These are phyloP conservation scores for Hypotaenidia philippensis DNA, from an alignment of 2,797 vertebrate genomes.

Conservation along the genomic window DNA sequence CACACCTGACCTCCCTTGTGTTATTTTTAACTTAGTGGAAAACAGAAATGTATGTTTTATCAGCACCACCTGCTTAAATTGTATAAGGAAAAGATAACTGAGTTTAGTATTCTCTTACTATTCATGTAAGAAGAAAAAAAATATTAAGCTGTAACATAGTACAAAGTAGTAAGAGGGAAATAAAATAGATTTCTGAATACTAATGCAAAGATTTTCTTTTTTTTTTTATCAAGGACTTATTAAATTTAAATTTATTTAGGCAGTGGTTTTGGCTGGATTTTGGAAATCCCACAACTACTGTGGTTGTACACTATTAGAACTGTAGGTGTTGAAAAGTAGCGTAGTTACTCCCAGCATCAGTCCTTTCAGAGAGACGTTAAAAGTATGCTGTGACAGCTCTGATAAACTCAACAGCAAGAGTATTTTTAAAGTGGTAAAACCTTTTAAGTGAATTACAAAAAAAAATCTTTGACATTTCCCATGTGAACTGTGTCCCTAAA, in stretches of 20 bases:
- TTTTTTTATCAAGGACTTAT: neutral
- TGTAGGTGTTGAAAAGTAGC: neutral
- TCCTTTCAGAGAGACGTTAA: neutral
- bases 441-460: neutral
- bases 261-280: neutral
- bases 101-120: neutral
- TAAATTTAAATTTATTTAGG: neutral
- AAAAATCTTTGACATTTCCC: neutral
- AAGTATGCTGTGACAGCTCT: neutral
- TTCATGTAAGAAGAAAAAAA: neutral
- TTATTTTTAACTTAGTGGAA: constrained; percentile 54
- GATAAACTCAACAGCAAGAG: neutral
- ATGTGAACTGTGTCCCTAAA: neutral
- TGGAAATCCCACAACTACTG: neutral
- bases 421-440: neutral
- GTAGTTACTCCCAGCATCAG: neutral
- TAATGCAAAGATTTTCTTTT: neutral
- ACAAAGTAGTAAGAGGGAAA: neutral
- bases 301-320: neutral
- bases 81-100: neutral
- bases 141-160: neutral
- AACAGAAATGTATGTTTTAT: constrained; percentile 25
- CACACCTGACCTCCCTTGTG: constrained; percentile 1
- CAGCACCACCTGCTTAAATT: constrained; percentile 1
- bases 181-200: neutral